Conservation (phyloP, 2,888 invertebrate genomes). For the Sepioteuthis lessoniana region DNA sequence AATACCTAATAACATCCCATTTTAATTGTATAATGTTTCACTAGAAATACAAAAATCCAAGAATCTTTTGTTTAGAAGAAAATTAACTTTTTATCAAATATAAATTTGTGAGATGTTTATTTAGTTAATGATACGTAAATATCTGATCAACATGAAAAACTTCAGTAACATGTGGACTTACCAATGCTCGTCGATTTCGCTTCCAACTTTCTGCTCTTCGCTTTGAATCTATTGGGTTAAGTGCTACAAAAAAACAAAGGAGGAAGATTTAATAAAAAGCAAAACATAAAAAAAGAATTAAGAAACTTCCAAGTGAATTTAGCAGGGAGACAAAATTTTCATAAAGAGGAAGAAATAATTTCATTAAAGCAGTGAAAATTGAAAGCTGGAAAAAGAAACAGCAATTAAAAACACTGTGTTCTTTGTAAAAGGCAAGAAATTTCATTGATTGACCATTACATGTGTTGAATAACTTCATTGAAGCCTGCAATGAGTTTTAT, state of each 20-base stretch:
- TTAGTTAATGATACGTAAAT: neutral
- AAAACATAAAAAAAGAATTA: neutral
- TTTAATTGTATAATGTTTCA: too few species aligned
- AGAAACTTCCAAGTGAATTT: neutral
- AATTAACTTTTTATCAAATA: too few species aligned
- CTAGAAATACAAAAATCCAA: too few species aligned
- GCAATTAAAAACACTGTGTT: neutral
- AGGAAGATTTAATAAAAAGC: neutral
- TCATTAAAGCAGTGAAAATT: neutral
- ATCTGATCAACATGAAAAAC: neutral
- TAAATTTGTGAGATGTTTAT: neutral
- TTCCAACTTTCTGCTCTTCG: conserved; percentile 99
- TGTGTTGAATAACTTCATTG: too few species aligned
- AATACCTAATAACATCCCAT: too few species aligned
- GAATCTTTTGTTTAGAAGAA: too few species aligned
- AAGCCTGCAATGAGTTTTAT: too few species aligned
- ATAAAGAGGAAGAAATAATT: neutral
- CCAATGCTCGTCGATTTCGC: conserved; percentile 94
- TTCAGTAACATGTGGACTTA: conserved; percentile 60
- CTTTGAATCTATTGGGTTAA: conserved; percentile 94
- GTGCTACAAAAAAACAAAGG: conserved; percentile 60
- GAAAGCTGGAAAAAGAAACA: neutral
- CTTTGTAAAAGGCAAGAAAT: too few species aligned
- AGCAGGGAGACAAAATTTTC: too few species aligned
- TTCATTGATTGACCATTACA: too few species aligned